These are phyloP conservation scores for Amphimallon solstitiale DNA, from an alignment of 2,888 invertebrate species.

Conservation along the genomic window DNA sequence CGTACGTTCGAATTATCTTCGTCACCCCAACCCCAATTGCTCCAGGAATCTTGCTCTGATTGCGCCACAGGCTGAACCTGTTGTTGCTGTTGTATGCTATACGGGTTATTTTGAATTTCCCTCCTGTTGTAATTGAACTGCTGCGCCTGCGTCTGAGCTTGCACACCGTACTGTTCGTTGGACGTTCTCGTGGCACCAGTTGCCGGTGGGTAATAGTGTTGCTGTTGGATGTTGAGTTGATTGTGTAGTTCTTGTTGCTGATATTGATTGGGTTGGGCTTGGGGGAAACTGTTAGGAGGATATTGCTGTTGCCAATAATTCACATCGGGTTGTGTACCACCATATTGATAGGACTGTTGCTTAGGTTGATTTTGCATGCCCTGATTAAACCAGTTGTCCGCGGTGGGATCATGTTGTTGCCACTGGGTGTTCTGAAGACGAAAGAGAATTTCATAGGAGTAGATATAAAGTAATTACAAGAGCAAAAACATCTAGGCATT, in stretches of 20 bases:
- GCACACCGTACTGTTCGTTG: conserved; percentile 51
- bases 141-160: conserved; percentile 42
- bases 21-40: conserved; percentile 71
- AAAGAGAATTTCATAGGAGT: too few species aligned
- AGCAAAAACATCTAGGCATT: too few species aligned
- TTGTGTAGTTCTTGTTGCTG: conserved; percentile 44
- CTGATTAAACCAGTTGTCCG: conserved; percentile 64
- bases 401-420: conserved; percentile 64
- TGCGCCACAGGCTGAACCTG: conserved; percentile 48
- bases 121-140: conserved; percentile 36
- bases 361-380: conserved; percentile 45
- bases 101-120: conserved; percentile 37
- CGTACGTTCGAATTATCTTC: conserved; percentile 60
- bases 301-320: conserved; percentile 44
- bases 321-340: conserved; percentile 46
- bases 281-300: conserved; percentile 51
- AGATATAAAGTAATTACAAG: too few species aligned
- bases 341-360: conserved; percentile 46
- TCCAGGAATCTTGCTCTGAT: conserved; percentile 62
- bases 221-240: conserved; percentile 56
- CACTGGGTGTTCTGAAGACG: conserved; percentile 52
- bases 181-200: conserved; percentile 37
- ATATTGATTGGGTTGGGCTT: conserved; percentile 59
- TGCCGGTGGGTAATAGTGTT: conserved; percentile 47
- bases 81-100: conserved; percentile 52